Base-by-base conservation (phyloP, 2,797 vertebrate genomes). In the Ctenopoma kingsleyae region DNA sequence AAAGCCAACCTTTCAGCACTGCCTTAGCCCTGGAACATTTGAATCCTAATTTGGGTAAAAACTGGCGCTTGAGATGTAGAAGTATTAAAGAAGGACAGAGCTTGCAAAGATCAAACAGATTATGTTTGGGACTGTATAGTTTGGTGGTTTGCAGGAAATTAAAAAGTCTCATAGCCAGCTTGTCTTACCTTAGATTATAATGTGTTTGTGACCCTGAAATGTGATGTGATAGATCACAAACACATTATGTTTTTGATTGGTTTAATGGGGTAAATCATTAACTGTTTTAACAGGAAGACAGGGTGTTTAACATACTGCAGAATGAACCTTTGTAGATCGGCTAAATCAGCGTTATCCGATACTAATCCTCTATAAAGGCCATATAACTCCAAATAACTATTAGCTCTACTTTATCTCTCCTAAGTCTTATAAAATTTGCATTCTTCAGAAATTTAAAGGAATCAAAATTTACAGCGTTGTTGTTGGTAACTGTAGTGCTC, bases 41-140 rank as follows among this genome's bases (percentile, higher is more conserved):
- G 85, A 89, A 87, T 92, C 56, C 70, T 84, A n/a, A 90, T 93
- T 92, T 91, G 87, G 17, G 57, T 90, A 87, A 71, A 84, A 71
- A 35, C 32, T 75, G 38, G 50, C 11, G 1, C 51, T 41, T 30
- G 20, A 19, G 19, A 43, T 48, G 9, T 20, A 22, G 47, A 44
- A 43, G 6, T 48, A 68, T 19, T 48, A 36, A 10, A 60, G 36
- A 32, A 67, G 25, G 35, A 25, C 71, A 30, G 36, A n/a, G 19
- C 40, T 57, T 20, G 13, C 47, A 30, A 64, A 74, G 59, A 76
- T 73, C 51, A 68, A n/a, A 62, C 15, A 36, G 53, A 67, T 65
- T 41, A 48, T 69, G 10, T 56, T 62, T 54, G n/a, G 19, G 38
- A 11, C n/a, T 51, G 12, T 78, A 46, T 30, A 32, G 49, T 65